Conservation (phyloP, 2,113 vertebrate species). For the Phylloscopus trochilus region DNA sequence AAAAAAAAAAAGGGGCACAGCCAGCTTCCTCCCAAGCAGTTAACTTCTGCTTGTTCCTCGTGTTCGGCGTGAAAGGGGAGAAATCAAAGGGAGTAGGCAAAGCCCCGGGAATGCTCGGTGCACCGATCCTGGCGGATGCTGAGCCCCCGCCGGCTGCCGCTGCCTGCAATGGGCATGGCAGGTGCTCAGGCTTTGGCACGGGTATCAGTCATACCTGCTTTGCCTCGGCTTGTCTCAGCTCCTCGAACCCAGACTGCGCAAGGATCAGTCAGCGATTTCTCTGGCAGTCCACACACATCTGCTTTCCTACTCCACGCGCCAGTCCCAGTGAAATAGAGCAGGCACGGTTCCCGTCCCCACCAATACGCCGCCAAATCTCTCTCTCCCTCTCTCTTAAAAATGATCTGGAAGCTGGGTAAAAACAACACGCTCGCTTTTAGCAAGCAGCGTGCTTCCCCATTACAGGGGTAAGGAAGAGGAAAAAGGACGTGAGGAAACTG, state of each 20-base stretch:
- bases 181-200: conserved; percentile 33
- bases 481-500: not conserved
- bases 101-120: not conserved
- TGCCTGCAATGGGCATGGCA: not conserved
- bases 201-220: conserved; percentile 42
- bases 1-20: not conserved
- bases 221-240: conserved; percentile 26
- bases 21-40: conserved; percentile 42
- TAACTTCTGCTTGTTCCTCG: conserved; percentile 44
- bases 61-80: conserved; percentile 26
- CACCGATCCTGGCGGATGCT: not conserved
- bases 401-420: not conserved
- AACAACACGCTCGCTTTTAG: not conserved
- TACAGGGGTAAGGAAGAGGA: not conserved
- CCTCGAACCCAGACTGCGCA: not conserved
- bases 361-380: not conserved
- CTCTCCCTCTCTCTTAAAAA: not conserved
- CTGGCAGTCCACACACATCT: conserved; percentile 31
- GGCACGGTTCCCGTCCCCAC: conserved; percentile 20
- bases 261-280: conserved; percentile 34
- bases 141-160: not conserved
- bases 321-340: not conserved
- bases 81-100: not conserved
- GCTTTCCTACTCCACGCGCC: not conserved
- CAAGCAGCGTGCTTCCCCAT: not conserved